A percentile compares a stretch with the other conserved stretches of the same genome.
Conservation (phyloP, 2,797 vertebrate species). For the Ficedula albicollis region DNA sequence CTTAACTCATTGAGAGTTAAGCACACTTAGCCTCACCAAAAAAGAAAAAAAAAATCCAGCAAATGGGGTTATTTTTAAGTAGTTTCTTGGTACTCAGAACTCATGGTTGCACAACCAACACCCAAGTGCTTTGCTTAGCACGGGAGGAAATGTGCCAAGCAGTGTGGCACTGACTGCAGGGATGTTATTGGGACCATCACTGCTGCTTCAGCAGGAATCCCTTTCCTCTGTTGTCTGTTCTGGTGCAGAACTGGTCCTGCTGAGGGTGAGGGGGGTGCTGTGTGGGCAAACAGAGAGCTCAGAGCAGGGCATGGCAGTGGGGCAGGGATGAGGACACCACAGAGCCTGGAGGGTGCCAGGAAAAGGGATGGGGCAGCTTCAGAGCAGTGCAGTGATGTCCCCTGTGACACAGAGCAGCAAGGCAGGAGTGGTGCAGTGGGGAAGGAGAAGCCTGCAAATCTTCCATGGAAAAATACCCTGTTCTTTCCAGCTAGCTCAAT, state of each 20-base stretch:
- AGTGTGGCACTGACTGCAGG: background rate
- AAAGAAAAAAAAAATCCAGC: background rate
- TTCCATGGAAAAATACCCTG: background rate
- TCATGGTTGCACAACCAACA: background rate
- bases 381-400: background rate
- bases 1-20: background rate
- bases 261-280: background rate
- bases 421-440: background rate
- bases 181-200: fast-evolving
- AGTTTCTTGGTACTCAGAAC: background rate
- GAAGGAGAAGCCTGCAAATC: background rate
- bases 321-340: background rate
- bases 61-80: background rate
- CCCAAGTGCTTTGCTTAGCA: background rate
- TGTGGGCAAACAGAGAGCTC: background rate
- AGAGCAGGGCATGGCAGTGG: background rate
- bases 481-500: background rate
- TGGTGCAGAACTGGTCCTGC: background rate
- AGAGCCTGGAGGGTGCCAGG: background rate
- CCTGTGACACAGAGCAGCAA: fast-evolving
- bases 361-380: background rate
- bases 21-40: background rate
- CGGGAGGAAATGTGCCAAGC: fast-evolving
- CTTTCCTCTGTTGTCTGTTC: background rate
- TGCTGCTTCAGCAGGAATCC: fast-evolving